Evolutionary conservation across 2,888 invertebrate species (phyloP).

Genomic region (Oconnorella tubifera): DNA sequence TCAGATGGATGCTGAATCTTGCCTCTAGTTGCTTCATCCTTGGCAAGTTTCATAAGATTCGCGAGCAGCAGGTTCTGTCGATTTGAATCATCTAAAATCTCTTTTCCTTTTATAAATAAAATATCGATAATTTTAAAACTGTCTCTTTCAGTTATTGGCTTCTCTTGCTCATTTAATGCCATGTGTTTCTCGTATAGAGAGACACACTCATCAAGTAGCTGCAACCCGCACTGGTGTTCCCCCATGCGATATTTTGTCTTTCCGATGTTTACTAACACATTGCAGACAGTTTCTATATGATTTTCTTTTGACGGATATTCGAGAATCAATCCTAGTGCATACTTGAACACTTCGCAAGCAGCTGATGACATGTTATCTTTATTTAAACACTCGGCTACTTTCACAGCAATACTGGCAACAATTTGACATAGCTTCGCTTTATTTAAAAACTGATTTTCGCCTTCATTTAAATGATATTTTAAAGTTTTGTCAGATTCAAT

Average conservation of each 20-base stretch:
- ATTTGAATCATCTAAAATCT: slow-evolving; percentile 45
- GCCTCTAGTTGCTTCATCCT: slow-evolving; percentile 4
- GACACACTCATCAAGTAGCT: slow-evolving; percentile 47
- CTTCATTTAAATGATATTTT: not conserved
- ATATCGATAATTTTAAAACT: slow-evolving; percentile 41
- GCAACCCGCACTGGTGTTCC: slow-evolving; percentile 45
- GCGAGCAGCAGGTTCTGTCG: slow-evolving; percentile 46
- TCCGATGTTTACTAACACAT: slow-evolving; percentile 46
- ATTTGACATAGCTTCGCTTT: not conserved
- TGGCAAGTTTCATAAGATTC: slow-evolving; percentile 40
- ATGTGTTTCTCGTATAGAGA: slow-evolving; percentile 23
- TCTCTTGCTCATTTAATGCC: not conserved
- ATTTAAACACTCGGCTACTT: not conserved
- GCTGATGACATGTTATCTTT: not conserved
- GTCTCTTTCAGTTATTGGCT: not conserved
- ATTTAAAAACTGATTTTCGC: not conserved
- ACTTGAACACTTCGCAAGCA: not conserved
- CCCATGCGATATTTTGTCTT: slow-evolving; percentile 47
- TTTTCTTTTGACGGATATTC: not conserved
- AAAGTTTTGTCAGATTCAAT: too few species aligned
- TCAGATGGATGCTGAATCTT: slow-evolving; percentile 5
- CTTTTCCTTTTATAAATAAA: slow-evolving; percentile 49
- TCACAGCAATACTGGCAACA: not conserved
- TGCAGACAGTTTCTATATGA: slow-evolving; percentile 31
- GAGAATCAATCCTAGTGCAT: not conserved